Evolutionary conservation across 1,140 invertebrate genomes (phyloP).

Genomic region (Macrobrachium rosenbergii): DNA sequence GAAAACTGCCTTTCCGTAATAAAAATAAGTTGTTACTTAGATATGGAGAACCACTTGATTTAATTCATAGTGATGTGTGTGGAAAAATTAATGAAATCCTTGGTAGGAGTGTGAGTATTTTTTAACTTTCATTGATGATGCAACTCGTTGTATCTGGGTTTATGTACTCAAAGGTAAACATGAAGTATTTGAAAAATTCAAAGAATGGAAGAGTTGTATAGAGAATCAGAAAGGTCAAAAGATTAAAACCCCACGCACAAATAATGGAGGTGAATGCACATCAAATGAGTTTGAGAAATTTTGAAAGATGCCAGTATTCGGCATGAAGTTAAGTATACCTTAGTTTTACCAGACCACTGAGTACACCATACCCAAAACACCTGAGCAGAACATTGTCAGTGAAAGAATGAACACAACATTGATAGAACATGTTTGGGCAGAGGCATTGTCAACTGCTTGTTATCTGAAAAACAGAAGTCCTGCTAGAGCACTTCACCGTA

Average conservation of each 20-base stretch:
- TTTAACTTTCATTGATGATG: slow-evolving; percentile 53
- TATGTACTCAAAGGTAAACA: slow-evolving; percentile 37
- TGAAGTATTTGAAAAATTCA: slow-evolving; percentile 31
- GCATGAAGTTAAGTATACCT: no score
- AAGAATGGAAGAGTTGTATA: slow-evolving; percentile 15
- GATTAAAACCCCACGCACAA: slow-evolving; percentile 15
- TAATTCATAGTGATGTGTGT: slow-evolving; percentile 55
- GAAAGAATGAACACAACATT: slow-evolving; percentile 66
- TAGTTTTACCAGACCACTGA: no score
- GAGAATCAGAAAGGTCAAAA: slow-evolving; percentile 17
- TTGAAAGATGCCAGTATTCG: slow-evolving; percentile 60
- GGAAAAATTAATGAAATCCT: slow-evolving; percentile 40
- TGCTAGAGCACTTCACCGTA: slow-evolving; percentile 26
- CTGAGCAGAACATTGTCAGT: slow-evolving; percentile 66
- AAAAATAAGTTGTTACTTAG: not conserved
- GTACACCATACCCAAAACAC: slow-evolving; percentile 62
- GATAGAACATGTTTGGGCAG: slow-evolving; percentile 66
- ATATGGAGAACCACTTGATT: slow-evolving; percentile 35
- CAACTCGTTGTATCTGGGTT: slow-evolving; percentile 35
- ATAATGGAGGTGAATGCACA: slow-evolving; percentile 20
- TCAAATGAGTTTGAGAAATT: slow-evolving; percentile 46
- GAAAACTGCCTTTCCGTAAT: slow-evolving; percentile 1
- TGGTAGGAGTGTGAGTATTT: slow-evolving; percentile 45
- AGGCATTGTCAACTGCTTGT: slow-evolving; percentile 49
- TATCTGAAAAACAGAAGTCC: slow-evolving; percentile 51